A percentile compares a stretch with the other conserved stretches of the same genome.
phyloP scores from a whole-genome alignment of 2,888 invertebrate genomes.

The Sthenelais limicola region DNA sequence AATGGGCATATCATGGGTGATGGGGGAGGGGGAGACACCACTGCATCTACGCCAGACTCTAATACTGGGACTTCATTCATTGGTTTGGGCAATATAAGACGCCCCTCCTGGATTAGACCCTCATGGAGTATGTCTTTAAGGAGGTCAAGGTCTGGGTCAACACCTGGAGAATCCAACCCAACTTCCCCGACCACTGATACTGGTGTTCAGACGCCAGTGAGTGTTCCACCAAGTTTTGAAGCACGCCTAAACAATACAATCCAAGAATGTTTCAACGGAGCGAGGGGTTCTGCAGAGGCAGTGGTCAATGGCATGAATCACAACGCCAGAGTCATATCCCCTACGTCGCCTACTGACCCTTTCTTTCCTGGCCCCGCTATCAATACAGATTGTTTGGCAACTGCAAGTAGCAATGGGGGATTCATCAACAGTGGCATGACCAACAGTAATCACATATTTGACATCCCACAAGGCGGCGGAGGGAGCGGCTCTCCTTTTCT shows the following conservation, averaged over 20 bases:
- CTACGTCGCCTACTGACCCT: too few species aligned
- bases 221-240: conserved; percentile 15
- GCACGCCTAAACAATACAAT: conserved; percentile 12
- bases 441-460: too few species aligned
- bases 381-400: too few species aligned
- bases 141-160: conserved; percentile 11
- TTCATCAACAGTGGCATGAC: too few species aligned
- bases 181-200: conserved; percentile 21
- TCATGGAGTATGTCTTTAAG: conserved; percentile 9
- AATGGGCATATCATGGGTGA: too few species aligned
- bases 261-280: neutral
- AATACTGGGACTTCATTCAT: neutral
- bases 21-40: neutral
- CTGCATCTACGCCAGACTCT: conserved; percentile 11
- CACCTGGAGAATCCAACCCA: neutral
- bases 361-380: too few species aligned
- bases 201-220: conserved; percentile 20
- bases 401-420: too few species aligned
- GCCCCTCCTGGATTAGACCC: conserved; percentile 21
- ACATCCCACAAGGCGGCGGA: too few species aligned
- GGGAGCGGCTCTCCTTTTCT: too few species aligned
- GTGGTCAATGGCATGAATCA: neutral
- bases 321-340: neutral
- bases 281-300: neutral
- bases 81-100: neutral